Evolutionary conservation across 2,888 invertebrate species (phyloP).

Genomic region (Griposia aprilina): DNA sequence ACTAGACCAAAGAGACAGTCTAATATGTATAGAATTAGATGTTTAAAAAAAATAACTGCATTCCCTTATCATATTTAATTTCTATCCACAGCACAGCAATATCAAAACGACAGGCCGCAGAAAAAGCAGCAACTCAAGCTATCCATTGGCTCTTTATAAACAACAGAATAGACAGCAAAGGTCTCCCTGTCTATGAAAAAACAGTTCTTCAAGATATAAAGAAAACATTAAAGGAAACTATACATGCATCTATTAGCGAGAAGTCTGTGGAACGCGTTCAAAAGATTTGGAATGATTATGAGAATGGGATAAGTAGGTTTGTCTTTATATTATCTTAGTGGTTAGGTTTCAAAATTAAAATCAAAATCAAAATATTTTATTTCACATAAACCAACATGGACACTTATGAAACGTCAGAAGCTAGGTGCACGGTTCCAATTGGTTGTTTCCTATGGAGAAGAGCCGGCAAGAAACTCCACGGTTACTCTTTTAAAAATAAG

Average conservation of each 20-base stretch:
- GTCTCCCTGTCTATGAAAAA: constrained; percentile 87
- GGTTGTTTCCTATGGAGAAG: too few relatives aligned
- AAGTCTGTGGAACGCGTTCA: constrained; percentile 81
- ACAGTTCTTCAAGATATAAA: constrained; percentile 79
- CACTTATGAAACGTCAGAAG: too few relatives aligned
- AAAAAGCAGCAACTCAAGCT: constrained; percentile 89
- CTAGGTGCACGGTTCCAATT: too few relatives aligned
- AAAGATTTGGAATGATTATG: constrained; percentile 84
- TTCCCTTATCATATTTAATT: background rate
- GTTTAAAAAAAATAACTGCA: background rate
- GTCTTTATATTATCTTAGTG: constrained; percentile 44
- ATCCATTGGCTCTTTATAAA: constrained; percentile 89
- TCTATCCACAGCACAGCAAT: constrained; percentile 78
- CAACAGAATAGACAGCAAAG: constrained; percentile 85
- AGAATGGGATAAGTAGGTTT: constrained; percentile 85
- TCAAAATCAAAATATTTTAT: too few relatives aligned
- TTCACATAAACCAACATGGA: too few relatives aligned
- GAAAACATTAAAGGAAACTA: constrained; percentile 76
- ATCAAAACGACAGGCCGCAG: constrained; percentile 90
- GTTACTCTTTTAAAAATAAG: too few relatives aligned
- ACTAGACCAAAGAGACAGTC: background rate
- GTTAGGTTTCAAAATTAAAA: too few relatives aligned
- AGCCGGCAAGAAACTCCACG: too few relatives aligned
- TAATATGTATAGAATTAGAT: background rate
- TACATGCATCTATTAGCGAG: constrained; percentile 78